phyloP scores from a whole-genome alignment of 2,113 vertebrate species.

The Falco punctatus region DNA sequence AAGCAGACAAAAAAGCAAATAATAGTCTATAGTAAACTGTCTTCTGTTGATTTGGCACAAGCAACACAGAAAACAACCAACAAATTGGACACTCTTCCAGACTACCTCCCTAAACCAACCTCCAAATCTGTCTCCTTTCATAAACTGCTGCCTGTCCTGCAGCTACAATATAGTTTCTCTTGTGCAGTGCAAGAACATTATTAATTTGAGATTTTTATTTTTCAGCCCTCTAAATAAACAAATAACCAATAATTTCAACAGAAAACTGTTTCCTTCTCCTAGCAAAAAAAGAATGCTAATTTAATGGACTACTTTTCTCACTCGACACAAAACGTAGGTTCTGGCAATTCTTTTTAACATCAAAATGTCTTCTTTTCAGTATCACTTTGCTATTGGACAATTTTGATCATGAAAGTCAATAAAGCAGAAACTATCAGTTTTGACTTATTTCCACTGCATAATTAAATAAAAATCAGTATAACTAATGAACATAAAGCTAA shows the following conservation, averaged over 20 bases:
- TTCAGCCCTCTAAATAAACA: background rate
- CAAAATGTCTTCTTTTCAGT: background rate
- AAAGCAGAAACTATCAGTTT: background rate
- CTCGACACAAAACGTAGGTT: background rate
- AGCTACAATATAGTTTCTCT: background rate
- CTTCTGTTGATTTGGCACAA: background rate
- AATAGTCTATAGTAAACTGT: background rate
- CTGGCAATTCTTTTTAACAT: background rate
- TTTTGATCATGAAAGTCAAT: background rate
- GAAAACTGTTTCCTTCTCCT: background rate
- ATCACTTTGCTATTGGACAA: background rate
- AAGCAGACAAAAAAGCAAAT: conserved; percentile 32
- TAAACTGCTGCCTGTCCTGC: background rate
- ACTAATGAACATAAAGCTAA: background rate
- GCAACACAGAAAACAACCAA: background rate
- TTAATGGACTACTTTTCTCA: background rate
- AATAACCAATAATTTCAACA: background rate
- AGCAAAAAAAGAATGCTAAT: background rate
- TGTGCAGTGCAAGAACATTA: background rate
- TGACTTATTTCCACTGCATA: background rate
- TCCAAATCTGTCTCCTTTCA: background rate
- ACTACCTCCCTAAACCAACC: background rate
- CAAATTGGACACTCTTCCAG: background rate
- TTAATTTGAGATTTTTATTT: background rate
- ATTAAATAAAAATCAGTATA: background rate